Base-by-base conservation (phyloP, 37 sponge, comb jelly and placozoan species). In the Crambe crambe region DNA sequence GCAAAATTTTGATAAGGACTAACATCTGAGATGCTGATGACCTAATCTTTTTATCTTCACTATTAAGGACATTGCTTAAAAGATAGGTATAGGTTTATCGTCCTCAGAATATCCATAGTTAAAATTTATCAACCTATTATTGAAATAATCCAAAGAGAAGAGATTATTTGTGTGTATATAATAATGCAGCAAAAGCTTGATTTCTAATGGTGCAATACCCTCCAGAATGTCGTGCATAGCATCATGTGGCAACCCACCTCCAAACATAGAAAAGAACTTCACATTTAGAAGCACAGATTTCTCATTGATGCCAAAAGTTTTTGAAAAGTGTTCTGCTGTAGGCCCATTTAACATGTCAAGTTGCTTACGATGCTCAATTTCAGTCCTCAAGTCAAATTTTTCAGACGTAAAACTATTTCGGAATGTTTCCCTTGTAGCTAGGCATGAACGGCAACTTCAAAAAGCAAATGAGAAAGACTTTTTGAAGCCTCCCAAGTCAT, bases 191-290 rank as follows among this genome's bases (percentile, higher is more conserved):
- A 83, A 12, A 20, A 73, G 57, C 23, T 39, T 51, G 23, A 83
- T 32, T 65, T 83, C 83, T 26, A 25, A 37, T 59, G 58, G 72
- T n/a, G 32, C 83, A 32, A 83, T 40, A 3, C 83, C 83, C 42
- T 83, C 82, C 3, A 81, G 37, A 3, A 81, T 2, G 38, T 81
- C 73, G 38, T 81, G 82, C 82, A 81, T 81, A 25, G 40, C 37
- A 81, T 81, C 82, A 81, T 81, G 82, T 36, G 73, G 82, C 40
- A 81, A 23, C 2, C 82, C 82, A 71, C 73, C 62, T 10, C 37
- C 40, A 34, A 72, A 37, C 41, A 81, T 71, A 35, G 42, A 34
- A 54, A 37, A 83, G 32, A 10, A 15, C 3, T 34, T 2, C 26
- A 73, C 57, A 64, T 83, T 68, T 18, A 74, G 40, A 18, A 83